Conservation (phyloP, 92 coral and sea anemone genomes). For the Heteractis magnifica region DNA sequence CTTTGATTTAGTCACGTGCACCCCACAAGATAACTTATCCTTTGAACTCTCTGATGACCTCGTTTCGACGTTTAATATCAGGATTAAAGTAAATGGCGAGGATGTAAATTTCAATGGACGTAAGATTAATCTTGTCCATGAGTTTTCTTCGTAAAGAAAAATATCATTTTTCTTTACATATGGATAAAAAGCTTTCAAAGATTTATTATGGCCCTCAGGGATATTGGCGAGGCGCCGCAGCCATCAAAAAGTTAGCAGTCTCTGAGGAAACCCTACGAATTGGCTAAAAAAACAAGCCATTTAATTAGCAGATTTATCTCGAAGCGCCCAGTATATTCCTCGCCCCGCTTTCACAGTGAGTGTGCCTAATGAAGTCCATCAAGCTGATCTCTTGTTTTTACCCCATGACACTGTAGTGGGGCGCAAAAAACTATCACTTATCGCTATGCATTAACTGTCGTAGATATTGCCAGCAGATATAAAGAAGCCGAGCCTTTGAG, state of each 20-base stretch:
- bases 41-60: background rate
- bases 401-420: slow-evolving; percentile 25
- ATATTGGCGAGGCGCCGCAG: background rate
- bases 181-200: background rate
- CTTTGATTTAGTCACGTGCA: background rate
- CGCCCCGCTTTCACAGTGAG: slow-evolving; percentile 9
- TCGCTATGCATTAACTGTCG: slow-evolving; percentile 31
- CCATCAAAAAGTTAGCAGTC: background rate
- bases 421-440: background rate
- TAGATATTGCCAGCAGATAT: slow-evolving; percentile 23
- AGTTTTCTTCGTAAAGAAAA: no score
- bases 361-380: slow-evolving; percentile 27
- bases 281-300: slow-evolving; percentile 26
- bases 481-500: slow-evolving; percentile 17
- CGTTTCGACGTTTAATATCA: background rate
- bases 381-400: slow-evolving; percentile 29
- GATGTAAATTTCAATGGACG: background rate
- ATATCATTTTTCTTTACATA: no score
- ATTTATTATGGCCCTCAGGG: background rate
- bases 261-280: background rate
- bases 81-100: background rate
- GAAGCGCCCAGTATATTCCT: slow-evolving; percentile 13
- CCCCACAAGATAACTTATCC: background rate
- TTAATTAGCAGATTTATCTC: slow-evolving; percentile 16
- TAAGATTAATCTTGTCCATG: slow-evolving; percentile 6